Evolutionary conservation across 2,113 vertebrate species (phyloP).

Genomic region (Vanacampus margaritifer): DNA sequence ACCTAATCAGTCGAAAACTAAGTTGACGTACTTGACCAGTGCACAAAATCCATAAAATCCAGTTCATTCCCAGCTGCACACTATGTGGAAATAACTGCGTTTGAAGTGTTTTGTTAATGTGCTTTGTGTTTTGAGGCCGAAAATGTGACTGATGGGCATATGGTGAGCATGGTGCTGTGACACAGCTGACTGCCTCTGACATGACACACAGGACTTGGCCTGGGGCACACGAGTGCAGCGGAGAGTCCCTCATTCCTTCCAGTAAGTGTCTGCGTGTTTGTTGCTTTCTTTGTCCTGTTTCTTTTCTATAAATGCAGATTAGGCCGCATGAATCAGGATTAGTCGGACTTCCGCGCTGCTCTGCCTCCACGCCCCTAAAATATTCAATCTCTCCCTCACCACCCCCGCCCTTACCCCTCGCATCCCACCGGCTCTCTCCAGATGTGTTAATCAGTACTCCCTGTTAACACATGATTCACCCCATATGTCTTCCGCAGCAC

Average conservation of each 20-base stretch:
- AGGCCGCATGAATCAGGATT: conserved; percentile 29
- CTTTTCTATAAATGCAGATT: conserved; percentile 21
- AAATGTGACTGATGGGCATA: conserved; percentile 47
- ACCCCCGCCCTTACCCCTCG: conserved; percentile 11
- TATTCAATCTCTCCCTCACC: conserved; percentile 21
- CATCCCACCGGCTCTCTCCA: conserved; percentile 71
- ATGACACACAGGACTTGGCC: conserved; percentile 41
- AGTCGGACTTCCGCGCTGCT: conserved; percentile 20
- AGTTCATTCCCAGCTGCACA: neutral
- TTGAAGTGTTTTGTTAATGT: conserved; percentile 26
- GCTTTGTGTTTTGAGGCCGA: conserved; percentile 40
- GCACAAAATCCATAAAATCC: conserved; percentile 16
- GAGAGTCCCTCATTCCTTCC: conserved; percentile 43
- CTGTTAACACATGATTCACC: conserved; percentile 88
- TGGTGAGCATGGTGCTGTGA: conserved; percentile 33
- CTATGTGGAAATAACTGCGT: conserved; percentile 10
- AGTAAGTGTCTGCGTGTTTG: conserved; percentile 21
- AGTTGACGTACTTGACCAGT: neutral
- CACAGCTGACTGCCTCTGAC: conserved; percentile 60
- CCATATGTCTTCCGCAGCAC: conserved; percentile 90
- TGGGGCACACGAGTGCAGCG: conserved; percentile 21
- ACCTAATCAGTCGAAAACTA: neutral
- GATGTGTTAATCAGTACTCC: conserved; percentile 96
- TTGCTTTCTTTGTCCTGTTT: conserved; percentile 24
- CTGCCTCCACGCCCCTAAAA: conserved; percentile 3